phyloP scores from a whole-genome alignment of 2,797 vertebrate genomes.

The Huso huso region DNA sequence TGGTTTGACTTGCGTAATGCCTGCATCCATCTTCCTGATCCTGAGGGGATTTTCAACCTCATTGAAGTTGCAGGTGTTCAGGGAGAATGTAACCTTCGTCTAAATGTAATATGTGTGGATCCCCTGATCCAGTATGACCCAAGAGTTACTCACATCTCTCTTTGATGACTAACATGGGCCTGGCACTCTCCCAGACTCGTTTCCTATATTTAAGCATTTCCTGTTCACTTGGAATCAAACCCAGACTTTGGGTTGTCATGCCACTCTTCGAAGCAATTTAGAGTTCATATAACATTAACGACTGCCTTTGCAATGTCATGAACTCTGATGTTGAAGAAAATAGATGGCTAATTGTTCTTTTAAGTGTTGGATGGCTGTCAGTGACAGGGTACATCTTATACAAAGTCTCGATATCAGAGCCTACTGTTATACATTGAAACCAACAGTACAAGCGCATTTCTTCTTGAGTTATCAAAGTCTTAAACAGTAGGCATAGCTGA shows the following conservation, averaged over 20 bases:
- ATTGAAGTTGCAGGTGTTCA: slow-evolving; percentile 9
- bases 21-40: not conserved
- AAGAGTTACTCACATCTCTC: slow-evolving; percentile 13
- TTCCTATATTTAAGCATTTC: slow-evolving; percentile 50
- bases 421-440: too few species aligned
- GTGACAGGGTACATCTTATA: too few species aligned
- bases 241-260: slow-evolving; percentile 7
- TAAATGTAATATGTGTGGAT: not conserved
- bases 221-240: slow-evolving; percentile 46
- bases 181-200: slow-evolving; percentile 42
- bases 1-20: not conserved
- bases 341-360: too few species aligned
- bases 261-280: too few species aligned
- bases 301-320: too few species aligned
- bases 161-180: slow-evolving; percentile 44
- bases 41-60: not conserved
- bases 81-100: not conserved
- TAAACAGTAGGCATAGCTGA: too few species aligned
- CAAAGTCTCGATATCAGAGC: too few species aligned
- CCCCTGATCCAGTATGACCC: not conserved
- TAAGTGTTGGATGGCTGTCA: too few species aligned
- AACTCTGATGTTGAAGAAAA: too few species aligned
- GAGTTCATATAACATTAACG: too few species aligned
- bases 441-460: too few species aligned
- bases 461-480: too few species aligned